Evolutionary conservation across 2,888 invertebrate genomes (phyloP).

Genomic region (Campopleginae sp.): DNA sequence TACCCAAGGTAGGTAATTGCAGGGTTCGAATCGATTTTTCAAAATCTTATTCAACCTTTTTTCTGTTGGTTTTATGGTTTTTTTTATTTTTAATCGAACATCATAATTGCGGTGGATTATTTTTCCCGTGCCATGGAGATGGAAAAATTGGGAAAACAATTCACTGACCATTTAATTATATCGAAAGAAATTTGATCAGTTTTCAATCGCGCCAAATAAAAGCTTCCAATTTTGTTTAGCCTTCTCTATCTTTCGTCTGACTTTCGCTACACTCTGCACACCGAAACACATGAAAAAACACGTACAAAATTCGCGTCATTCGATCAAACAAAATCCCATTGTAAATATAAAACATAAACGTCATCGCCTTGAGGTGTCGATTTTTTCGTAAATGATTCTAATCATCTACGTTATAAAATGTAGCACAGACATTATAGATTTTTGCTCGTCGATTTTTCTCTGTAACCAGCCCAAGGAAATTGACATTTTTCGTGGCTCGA

Average conservation of each 20-base stretch:
- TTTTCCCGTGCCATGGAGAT: neutral
- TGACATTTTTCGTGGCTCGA: neutral
- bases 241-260: neutral
- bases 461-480: conserved; percentile 2
- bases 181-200: neutral
- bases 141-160: too few species aligned
- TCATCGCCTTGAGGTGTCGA: conserved; percentile 62
- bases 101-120: neutral
- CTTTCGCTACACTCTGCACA: conserved; percentile 29
- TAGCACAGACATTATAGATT: conserved; percentile 43
- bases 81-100: neutral
- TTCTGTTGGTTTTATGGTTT: neutral
- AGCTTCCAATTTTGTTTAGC: neutral
- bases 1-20: conserved; percentile 5
- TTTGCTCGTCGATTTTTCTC: conserved; percentile 62
- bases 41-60: neutral
- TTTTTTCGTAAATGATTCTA: conserved; percentile 63
- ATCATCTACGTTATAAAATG: neutral
- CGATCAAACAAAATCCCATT: conserved; percentile 56
- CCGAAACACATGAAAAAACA: neutral
- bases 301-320: conserved; percentile 35
- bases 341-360: conserved; percentile 56
- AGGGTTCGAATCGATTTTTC: neutral
- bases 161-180: too few species aligned
- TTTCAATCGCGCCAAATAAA: neutral